Percentiles rank a stretch among this genome's conserved stretches.
These are phyloP conservation scores for Xiphophorus birchmanni DNA, from an alignment of 2,797 vertebrate species.

Conservation along the genomic window DNA sequence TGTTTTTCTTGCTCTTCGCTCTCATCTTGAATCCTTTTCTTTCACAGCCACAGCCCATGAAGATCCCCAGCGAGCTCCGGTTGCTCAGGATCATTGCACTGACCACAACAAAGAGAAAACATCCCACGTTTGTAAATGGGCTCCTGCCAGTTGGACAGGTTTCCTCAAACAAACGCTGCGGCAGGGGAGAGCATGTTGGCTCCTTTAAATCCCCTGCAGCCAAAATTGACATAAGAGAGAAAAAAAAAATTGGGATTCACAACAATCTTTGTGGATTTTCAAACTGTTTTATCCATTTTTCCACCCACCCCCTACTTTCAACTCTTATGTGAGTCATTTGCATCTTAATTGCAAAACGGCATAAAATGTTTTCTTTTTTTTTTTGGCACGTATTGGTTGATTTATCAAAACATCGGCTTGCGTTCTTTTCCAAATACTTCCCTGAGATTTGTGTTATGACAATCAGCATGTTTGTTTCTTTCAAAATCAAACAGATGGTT, in stretches of 20 bases:
- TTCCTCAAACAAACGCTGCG: conserved; percentile 56
- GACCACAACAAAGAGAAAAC: conserved; percentile 70
- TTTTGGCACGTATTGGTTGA: not conserved
- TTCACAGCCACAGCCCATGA: conserved; percentile 49
- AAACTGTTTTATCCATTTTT: conserved; percentile 21
- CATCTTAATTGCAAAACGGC: not conserved
- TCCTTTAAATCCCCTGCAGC: conserved; percentile 30
- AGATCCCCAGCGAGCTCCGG: conserved; percentile 50
- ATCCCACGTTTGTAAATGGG: conserved; percentile 67
- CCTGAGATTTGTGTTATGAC: conserved; percentile 32
- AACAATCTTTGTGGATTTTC: conserved; percentile 43
- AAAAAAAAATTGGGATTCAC: conserved; percentile 29
- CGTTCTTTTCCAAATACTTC: conserved; percentile 51
- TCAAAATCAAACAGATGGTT: conserved; percentile 56
- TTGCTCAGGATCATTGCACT: conserved; percentile 56
- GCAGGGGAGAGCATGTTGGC: conserved; percentile 44
- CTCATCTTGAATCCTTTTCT: conserved; percentile 63
- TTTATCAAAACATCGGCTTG: conserved; percentile 63
- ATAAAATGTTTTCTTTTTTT: not conserved
- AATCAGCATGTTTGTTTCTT: conserved; percentile 44
- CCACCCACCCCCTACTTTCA: not conserved
- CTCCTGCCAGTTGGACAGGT: conserved; percentile 67
- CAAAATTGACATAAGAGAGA: conserved; percentile 10
- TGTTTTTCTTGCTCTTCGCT: conserved; percentile 53
- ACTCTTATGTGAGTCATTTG: conserved; percentile 22